Evolutionary conservation across 2,797 vertebrate genomes (phyloP), one percentile per base, ranked within the genome.

Genomic region (Fratercula arctica): DNA sequence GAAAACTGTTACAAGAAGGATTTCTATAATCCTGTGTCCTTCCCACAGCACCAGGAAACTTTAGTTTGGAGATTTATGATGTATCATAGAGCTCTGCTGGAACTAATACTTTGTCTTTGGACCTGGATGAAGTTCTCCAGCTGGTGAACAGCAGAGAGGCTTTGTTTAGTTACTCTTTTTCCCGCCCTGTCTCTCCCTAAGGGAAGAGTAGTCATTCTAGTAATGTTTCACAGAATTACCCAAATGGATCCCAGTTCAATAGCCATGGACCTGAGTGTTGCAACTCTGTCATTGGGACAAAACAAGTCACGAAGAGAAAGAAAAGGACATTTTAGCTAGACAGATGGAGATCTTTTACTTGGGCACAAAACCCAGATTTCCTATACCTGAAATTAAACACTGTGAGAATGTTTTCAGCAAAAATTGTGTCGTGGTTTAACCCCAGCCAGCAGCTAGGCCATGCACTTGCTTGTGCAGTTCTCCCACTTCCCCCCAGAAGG

Each of bases 301-400:
- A 59, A 33, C 4, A 75, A 16, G 37, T 13, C 37, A 26, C 0
- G 2, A 74, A 64, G 37, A 0, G 0, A 68, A 90, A 46, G 20
- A 66, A 61, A 53, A 80, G 12, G 60, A 63, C 9, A 9, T 21
- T n/a, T 45, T 50, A 15, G 43, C 13, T 46, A 35, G 15, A 20
- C 4, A 43, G 20, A 12, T 21, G 29, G 66, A 63, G 26, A 53
- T 29, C 23, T 59, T 53, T 33, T 19, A 26, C 31, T 20, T 46
- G 60, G 50, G 11, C 28, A 56, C 18, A 43, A 43, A 26, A 16
- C 35, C 16, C 20, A 4, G 35, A 24, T 73, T 60, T 79, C 28
- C 35, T 60, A 5, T n/a, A 25, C 37, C 56, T 41, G 18, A 29
- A 45, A 56, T 46, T 46, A 75, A 76, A 29, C 11, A 9, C 16